Base-by-base conservation (phyloP, 2,888 invertebrate species). In the Melanotus villosus region DNA sequence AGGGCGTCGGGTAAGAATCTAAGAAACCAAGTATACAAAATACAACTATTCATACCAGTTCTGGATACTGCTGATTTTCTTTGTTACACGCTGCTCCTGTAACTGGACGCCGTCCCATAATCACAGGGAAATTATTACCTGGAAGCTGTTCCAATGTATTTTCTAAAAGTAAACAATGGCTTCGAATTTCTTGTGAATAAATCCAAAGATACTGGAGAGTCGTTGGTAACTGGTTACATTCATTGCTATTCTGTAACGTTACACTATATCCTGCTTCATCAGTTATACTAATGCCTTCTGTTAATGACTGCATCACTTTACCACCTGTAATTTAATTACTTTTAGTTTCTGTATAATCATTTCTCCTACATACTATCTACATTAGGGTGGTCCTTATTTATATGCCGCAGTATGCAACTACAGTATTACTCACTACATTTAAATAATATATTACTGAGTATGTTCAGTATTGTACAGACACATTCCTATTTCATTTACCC, bases 21-120 rank as follows among this genome's bases (percentile, higher is more conserved):
- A n/a, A n/a, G n/a, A n/a, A n/a, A n/a, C n/a, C n/a, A n/a, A n/a
- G n/a, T n/a, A n/a, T n/a, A n/a, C n/a, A n/a, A n/a, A n/a, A n/a
- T n/a, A n/a, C n/a, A n/a, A n/a, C n/a, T n/a, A n/a, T n/a, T n/a
- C n/a, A n/a, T n/a, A n/a, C n/a, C n/a, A n/a, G n/a, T n/a, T n/a
- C n/a, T n/a, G n/a, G n/a, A n/a, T n/a, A n/a, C n/a, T n/a, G n/a
- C 34, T 78, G 76, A 75, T 84, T 84, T 73, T 84, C 84, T 72
- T 84, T 84, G 4, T 80, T 82, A 12, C 66, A 66, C 50, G 72
- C 63, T 12, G 60, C 45, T n/a, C 83, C 76, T 69, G 85, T 80
- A 10, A 83, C 80, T 1, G 94, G 94, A 76, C 92, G 89, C 74
- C 94, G 89, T 16, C 96, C 96, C 77, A 96, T 91, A 68, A 94